Evolutionary conservation across 1,140 invertebrate species (phyloP).

Genomic region (Bombus soroeensis): DNA sequence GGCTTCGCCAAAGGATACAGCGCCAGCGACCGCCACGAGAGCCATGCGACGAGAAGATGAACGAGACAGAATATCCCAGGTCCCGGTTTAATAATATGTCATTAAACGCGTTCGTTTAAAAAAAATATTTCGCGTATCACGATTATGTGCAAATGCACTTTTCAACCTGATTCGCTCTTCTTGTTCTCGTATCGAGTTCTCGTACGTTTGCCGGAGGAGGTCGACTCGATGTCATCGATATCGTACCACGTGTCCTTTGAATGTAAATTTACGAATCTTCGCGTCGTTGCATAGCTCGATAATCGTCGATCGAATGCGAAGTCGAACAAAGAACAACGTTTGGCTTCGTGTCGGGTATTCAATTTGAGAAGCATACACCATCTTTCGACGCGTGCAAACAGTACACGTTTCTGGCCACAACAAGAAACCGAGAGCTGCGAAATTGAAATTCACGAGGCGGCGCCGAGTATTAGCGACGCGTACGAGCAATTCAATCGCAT

Average conservation of each 20-base stretch:
- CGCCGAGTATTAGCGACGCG: slow-evolving; percentile 28
- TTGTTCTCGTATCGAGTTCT: not conserved
- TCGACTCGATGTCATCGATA: not conserved
- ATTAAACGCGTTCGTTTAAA: slow-evolving; percentile 42
- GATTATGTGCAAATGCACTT: slow-evolving; percentile 53
- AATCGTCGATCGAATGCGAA: not conserved
- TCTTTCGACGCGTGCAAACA: not conserved
- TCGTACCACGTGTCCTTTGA: not conserved
- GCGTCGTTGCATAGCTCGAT: not conserved
- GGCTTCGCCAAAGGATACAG: slow-evolving; percentile 58
- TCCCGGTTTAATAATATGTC: slow-evolving; percentile 56
- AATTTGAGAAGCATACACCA: no score
- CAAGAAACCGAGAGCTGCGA: not conserved
- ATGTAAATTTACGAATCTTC: slow-evolving; percentile 25
- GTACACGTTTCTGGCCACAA: no score
- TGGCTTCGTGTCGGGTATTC: not conserved
- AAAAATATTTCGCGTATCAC: slow-evolving; percentile 33
- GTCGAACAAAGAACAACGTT: not conserved
- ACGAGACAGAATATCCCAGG: slow-evolving; percentile 44
- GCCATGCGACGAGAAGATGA: slow-evolving; percentile 52
- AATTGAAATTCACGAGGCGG: slow-evolving; percentile 33
- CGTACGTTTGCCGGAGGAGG: no score
- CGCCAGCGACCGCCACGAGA: slow-evolving; percentile 41
- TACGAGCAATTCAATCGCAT: slow-evolving; percentile 53
- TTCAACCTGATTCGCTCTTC: not conserved